Evolutionary conservation across 1,140 invertebrate species (phyloP).

Genomic region (Hycleus cichorii): DNA sequence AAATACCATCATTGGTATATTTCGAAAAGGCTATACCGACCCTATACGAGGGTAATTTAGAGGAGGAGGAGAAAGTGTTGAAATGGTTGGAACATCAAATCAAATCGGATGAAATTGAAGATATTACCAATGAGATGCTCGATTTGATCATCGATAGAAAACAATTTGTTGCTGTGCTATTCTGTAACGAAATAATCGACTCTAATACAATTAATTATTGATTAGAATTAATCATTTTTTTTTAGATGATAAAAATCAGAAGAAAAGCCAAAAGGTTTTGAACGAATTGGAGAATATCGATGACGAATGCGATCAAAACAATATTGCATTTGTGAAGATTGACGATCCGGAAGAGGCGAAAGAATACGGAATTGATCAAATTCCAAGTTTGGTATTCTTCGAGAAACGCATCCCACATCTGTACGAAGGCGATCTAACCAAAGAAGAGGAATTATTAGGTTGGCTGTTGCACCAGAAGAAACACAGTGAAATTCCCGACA

Average conservation of each 20-base stretch:
- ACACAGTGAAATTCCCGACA: constrained; percentile 84
- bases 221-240: constrained; percentile 20
- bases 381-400: constrained; percentile 79
- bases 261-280: constrained; percentile 82
- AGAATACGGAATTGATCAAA: constrained; percentile 77
- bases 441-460: constrained; percentile 81
- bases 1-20: constrained; percentile 76
- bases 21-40: constrained; percentile 88
- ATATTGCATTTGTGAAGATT: constrained; percentile 90
- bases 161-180: constrained; percentile 78
- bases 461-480: constrained; percentile 86
- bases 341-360: constrained; percentile 81
- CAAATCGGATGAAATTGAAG: constrained; percentile 87
- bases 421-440: constrained; percentile 85
- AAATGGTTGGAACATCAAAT: constrained; percentile 80
- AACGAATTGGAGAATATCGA: constrained; percentile 88
- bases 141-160: constrained; percentile 85
- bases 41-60: constrained; percentile 81
- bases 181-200: constrained; percentile 61
- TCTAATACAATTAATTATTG: too few relatives aligned
- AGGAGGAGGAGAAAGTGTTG: constrained; percentile 84
- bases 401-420: constrained; percentile 81
- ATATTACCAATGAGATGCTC: constrained; percentile 90
- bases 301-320: constrained; percentile 86
- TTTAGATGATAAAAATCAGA: constrained; percentile 85